Percentiles rank a stretch among this genome's conserved stretches.
phyloP scores from a whole-genome alignment of 2,797 vertebrate genomes.

The Lithobates sylvaticus region DNA sequence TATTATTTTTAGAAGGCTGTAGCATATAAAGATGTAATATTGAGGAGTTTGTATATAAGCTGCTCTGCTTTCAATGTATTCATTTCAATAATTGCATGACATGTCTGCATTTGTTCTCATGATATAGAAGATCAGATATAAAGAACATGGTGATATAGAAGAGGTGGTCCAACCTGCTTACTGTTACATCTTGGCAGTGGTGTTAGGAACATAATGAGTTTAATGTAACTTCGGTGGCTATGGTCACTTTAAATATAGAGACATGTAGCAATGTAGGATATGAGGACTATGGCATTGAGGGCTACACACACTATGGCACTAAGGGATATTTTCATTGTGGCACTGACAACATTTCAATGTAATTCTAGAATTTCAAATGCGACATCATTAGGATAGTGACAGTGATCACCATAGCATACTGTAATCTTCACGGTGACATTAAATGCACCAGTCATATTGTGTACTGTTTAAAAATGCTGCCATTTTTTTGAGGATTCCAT shows the following conservation, averaged over 20 bases:
- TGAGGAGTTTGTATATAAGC: background rate
- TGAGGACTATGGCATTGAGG: background rate
- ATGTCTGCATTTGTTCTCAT: too few relatives aligned
- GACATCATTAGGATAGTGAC: background rate
- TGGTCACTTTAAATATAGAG: background rate
- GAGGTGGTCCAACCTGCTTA: background rate
- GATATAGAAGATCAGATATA: background rate
- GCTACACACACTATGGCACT: background rate
- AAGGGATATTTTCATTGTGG: too few relatives aligned
- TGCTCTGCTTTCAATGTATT: background rate
- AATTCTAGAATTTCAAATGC: background rate
- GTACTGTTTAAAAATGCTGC: too few relatives aligned
- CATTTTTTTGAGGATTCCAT: too few relatives aligned
- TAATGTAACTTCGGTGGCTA: background rate
- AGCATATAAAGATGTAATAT: background rate
- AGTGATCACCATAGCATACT: too few relatives aligned
- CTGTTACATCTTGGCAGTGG: background rate
- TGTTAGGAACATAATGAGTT: background rate
- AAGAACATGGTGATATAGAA: background rate
- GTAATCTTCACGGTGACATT: too few relatives aligned
- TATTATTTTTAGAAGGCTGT: background rate
- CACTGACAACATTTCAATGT: too few relatives aligned
- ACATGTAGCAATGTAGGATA: background rate
- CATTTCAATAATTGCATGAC: background rate
- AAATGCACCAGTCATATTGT: too few relatives aligned